Percentiles rank a stretch among this genome's conserved stretches.
Conservation (phyloP, 2,797 vertebrate genomes). For the Helarctos malayanus region DNA sequence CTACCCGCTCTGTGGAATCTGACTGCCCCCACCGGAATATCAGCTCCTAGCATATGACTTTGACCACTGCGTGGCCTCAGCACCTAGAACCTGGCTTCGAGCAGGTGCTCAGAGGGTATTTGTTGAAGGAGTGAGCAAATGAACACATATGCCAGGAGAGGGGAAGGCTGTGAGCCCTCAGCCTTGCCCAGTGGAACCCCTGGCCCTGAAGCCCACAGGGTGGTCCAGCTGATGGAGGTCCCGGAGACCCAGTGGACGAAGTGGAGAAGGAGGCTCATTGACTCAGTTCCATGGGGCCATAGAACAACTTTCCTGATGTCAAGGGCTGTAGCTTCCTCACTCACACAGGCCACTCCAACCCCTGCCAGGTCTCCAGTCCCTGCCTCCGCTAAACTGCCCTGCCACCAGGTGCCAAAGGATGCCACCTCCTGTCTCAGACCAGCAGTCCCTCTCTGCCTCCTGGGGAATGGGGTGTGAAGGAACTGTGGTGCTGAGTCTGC, state of each 20-base stretch:
- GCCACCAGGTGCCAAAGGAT: background rate
- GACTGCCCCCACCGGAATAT: accelerated
- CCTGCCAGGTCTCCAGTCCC: accelerated
- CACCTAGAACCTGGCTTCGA: background rate
- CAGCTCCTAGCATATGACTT: background rate
- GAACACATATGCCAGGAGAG: background rate
- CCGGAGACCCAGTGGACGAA: background rate
- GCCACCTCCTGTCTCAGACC: background rate
- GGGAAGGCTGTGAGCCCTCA: accelerated
- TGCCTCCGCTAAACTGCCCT: background rate
- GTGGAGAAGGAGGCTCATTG: no score
- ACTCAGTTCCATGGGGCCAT: accelerated
- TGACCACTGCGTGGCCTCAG: background rate
- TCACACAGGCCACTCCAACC: background rate
- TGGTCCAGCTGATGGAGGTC: accelerated
- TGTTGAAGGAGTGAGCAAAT: background rate
- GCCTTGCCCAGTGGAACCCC: background rate
- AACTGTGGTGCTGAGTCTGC: accelerated
- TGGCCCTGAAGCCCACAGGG: accelerated
- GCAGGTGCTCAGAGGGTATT: background rate
- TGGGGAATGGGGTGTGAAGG: background rate
- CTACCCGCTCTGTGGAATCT: background rate
- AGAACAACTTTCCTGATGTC: background rate
- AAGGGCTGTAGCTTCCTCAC: background rate
- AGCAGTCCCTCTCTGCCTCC: background rate